Evolutionary conservation across 64 coral and sea anemone genomes (phyloP).

Genomic region (Platygyra sinensis): DNA sequence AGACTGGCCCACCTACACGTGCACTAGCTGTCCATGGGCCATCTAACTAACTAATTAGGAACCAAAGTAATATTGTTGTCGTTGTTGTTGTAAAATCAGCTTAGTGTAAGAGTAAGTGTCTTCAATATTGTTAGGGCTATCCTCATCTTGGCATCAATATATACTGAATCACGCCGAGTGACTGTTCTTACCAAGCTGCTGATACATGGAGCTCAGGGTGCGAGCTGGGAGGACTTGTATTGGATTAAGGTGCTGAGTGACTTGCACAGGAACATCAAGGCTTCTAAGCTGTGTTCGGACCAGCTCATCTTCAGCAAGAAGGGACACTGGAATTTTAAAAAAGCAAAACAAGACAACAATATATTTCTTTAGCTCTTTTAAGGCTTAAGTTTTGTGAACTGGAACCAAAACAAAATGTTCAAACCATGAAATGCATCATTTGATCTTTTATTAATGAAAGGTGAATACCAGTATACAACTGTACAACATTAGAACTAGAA

Average conservation of each 20-base stretch:
- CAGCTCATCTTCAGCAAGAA: constrained; percentile 83
- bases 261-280: constrained; percentile 88
- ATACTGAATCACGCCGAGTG: background rate
- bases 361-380: too few species aligned
- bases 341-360: background rate
- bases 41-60: too few species aligned
- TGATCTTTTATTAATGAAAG: too few species aligned
- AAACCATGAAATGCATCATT: too few species aligned
- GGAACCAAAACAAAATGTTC: too few species aligned
- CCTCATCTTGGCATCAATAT: background rate
- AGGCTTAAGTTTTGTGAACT: too few species aligned
- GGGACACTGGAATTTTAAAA: constrained; percentile 54
- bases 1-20: too few species aligned
- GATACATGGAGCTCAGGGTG: constrained; percentile 80
- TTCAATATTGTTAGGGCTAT: background rate
- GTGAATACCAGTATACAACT: too few species aligned
- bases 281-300: constrained; percentile 51
- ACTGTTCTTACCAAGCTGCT: constrained; percentile 67
- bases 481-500: too few species aligned
- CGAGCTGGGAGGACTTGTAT: constrained; percentile 93
- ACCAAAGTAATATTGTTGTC: too few species aligned
- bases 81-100: too few species aligned
- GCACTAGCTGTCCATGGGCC: too few species aligned
- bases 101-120: background rate
- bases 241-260: constrained; percentile 59